Evolutionary conservation across 2,888 invertebrate genomes (phyloP), one percentile per base, ranked within the genome.

Genomic region (Plebejus melissa): DNA sequence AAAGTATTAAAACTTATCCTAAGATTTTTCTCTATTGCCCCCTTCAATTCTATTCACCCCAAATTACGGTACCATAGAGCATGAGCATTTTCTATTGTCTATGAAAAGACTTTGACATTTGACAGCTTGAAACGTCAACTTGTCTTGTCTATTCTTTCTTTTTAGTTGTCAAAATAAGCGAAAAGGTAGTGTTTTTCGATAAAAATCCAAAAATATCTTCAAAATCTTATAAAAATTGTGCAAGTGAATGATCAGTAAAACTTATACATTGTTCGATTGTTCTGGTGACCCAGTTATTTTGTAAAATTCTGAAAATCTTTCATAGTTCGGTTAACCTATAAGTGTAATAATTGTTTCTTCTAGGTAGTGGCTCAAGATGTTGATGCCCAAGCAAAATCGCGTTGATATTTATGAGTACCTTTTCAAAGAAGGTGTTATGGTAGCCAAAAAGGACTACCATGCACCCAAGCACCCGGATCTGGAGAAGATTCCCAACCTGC

Each of bases 301-400:
- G 38, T 50, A 76, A 72, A 69, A 7, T 69, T 75, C 69, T 76
- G 69, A 22, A 58, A 74, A 28, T 38, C n/a, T 58, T 16, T 6
- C 4, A 54, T 46, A 38, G 58, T 74, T 76, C 41, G 50, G 57
- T 22, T 65, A 77, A 87, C 81, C 79, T 81, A 81, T 79, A 79
- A 75, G 80, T 81, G 80, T 16, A 54, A 81, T 81, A 80, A 80
- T 80, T 83, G 85, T 86, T 85, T 88, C 87, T 92, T 88, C 86
- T 90, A 92, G 88, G 87, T 82, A 88, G 85, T 83, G 85, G 83
- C 82, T 88, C 92, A 98, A 97, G 93, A 99, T 99, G 99, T 98
- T 99, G 98, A 99, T 99, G 98, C 99, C 99, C 86, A 99, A 99
- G 95, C 97, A 98, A 94, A 98, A 99, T 91, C 96, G 99, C 87